A percentile compares a stretch with the other conserved stretches of the same genome.
These are phyloP conservation scores for Ceyx erithaca DNA, from an alignment of 2,797 vertebrate species.

Conservation along the genomic window DNA sequence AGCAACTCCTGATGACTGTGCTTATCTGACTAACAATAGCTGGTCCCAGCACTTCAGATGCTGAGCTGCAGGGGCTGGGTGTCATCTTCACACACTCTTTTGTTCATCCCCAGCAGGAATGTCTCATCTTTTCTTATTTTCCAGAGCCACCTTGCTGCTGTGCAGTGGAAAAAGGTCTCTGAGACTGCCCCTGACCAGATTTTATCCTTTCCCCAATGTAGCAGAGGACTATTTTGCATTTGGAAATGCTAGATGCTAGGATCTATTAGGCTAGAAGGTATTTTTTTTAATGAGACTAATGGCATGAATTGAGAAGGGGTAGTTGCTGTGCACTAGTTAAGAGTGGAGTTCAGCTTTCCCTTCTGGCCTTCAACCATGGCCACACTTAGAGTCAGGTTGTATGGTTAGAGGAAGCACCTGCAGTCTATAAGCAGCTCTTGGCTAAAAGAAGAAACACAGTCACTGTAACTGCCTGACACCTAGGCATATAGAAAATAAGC, in stretches of 20 bases:
- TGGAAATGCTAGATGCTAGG: neutral
- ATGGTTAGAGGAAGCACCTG: conserved; percentile 64
- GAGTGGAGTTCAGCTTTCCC: neutral
- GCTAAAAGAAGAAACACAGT: neutral
- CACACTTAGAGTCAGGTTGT: neutral
- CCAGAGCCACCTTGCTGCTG: neutral
- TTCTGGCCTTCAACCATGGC: neutral
- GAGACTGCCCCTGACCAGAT: neutral
- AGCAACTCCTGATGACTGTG: neutral
- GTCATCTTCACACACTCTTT: neutral
- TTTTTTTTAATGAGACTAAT: neutral
- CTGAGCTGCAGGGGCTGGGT: neutral
- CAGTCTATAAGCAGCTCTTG: conserved; percentile 8
- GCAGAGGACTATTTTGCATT: neutral
- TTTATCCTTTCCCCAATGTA: neutral
- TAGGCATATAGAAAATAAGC: neutral
- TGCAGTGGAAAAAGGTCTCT: neutral
- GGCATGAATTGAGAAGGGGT: neutral
- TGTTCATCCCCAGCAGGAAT: neutral
- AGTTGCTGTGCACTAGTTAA: neutral
- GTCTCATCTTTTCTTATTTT: neutral
- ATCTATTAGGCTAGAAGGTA: neutral
- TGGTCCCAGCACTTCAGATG: fast-evolving
- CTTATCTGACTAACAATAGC: neutral
- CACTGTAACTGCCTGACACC: neutral